Percentiles rank a stretch among this genome's conserved stretches.
These are phyloP conservation scores for Timandra comae DNA, from an alignment of 2,888 invertebrate species.

Conservation along the genomic window DNA sequence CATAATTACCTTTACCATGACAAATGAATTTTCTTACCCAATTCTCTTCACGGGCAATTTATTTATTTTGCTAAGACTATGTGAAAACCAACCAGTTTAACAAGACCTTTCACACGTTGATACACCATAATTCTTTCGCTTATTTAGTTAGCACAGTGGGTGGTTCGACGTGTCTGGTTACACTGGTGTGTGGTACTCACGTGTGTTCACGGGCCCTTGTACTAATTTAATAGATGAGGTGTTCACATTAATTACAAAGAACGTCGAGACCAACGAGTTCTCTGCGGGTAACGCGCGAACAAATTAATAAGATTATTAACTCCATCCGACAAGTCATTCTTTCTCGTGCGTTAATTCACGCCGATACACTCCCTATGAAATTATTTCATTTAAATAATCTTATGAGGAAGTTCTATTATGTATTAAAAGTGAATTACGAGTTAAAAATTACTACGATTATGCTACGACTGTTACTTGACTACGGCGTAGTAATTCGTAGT, in stretches of 20 bases:
- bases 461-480: neutral
- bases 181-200: slow-evolving; percentile 44
- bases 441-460: too few relatives aligned
- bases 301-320: slow-evolving; percentile 75
- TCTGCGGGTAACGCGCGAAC: slow-evolving; percentile 58
- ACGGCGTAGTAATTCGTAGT: slow-evolving; percentile 1
- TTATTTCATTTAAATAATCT: too few relatives aligned
- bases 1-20: slow-evolving; percentile 33
- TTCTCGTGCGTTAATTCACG: slow-evolving; percentile 29
- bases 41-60: slow-evolving; percentile 71
- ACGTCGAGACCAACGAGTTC: slow-evolving; percentile 63
- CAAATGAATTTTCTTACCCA: slow-evolving; percentile 70
- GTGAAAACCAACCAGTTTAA: slow-evolving; percentile 37
- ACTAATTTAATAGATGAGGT: slow-evolving; percentile 77
- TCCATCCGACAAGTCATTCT: slow-evolving; percentile 71
- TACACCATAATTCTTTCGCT: slow-evolving; percentile 5
- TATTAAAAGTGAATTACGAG: too few relatives aligned
- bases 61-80: slow-evolving; percentile 64
- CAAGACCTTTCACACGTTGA: slow-evolving; percentile 27
- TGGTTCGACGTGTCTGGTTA: slow-evolving; percentile 34
- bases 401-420: slow-evolving; percentile 8
- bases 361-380: slow-evolving; percentile 20
- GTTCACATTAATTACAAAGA: slow-evolving; percentile 75
- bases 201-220: slow-evolving; percentile 63
- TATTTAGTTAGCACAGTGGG: slow-evolving; percentile 8